Evolutionary conservation across 1,140 invertebrate genomes (phyloP).

Genomic region (Tetramorium alpestre): DNA sequence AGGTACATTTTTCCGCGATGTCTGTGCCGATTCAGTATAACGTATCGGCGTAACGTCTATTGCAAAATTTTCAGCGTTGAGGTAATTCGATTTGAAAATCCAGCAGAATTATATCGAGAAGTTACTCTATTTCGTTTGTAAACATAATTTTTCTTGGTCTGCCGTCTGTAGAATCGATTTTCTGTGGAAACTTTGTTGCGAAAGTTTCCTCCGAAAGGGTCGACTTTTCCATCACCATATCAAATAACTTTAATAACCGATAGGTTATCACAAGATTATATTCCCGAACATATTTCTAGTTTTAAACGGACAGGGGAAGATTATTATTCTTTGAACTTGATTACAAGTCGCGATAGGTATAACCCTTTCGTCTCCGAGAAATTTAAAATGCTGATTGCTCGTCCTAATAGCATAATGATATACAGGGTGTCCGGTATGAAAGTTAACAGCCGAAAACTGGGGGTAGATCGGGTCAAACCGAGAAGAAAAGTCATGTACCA

Average conservation of each 20-base stretch:
- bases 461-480: no score
- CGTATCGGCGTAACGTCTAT: background rate
- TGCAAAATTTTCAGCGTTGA: background rate
- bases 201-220: background rate
- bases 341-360: background rate
- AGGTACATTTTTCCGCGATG: background rate
- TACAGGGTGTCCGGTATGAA: background rate
- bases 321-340: conserved; percentile 29
- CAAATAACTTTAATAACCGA: conserved; percentile 12
- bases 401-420: background rate
- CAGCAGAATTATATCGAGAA: background rate
- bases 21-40: background rate
- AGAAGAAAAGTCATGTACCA: no score
- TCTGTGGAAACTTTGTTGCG: background rate
- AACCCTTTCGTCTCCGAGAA: background rate
- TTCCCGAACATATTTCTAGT: background rate
- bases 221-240: conserved; percentile 1
- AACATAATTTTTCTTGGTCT: conserved; percentile 5
- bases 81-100: conserved; percentile 4
- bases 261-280: conserved; percentile 38
- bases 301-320: background rate
- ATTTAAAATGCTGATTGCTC: conserved; percentile 23
- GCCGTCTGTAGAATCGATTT: conserved; percentile 20
- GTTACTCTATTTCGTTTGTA: conserved; percentile 1
- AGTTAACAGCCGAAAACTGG: no score